These are phyloP conservation scores for Camponotus floridanus DNA, from an alignment of 1,140 invertebrate species.

Conservation along the genomic window DNA sequence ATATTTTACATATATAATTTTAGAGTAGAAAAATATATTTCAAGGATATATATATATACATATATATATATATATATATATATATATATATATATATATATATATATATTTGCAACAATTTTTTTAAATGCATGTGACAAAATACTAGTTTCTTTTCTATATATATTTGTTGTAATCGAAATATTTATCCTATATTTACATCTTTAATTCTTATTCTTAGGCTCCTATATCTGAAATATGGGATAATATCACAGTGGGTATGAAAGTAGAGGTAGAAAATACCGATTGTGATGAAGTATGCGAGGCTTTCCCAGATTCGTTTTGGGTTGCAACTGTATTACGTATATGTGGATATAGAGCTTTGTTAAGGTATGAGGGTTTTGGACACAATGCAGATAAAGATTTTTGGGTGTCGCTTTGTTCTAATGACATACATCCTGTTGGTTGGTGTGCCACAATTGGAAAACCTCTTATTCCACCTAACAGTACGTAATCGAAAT, in stretches of 20 bases:
- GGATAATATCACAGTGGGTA: constrained; percentile 96
- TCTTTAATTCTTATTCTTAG: constrained; percentile 80
- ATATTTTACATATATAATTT: constrained; percentile 13
- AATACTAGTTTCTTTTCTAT: background rate
- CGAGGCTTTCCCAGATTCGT: constrained; percentile 93
- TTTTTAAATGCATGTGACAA: background rate
- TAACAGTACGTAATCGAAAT: constrained; percentile 87
- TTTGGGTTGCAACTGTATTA: constrained; percentile 98
- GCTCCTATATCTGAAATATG: constrained; percentile 96
- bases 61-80: no score
- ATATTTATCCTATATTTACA: background rate
- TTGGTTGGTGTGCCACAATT: constrained; percentile 98
- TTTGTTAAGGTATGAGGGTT: constrained; percentile 97
- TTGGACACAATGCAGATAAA: constrained; percentile 93
- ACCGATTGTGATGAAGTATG: constrained; percentile 94
- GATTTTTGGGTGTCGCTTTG: constrained; percentile 99
- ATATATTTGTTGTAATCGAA: background rate
- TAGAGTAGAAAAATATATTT: background rate
- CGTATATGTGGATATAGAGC: constrained; percentile 97
- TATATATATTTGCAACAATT: no score
- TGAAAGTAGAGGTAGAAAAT: constrained; percentile 98
- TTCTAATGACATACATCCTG: constrained; percentile 96
- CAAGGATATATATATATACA: no score
- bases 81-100: no score
- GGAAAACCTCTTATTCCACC: constrained; percentile 98